Evolutionary conservation across 2,888 invertebrate genomes (phyloP).

Genomic region (Agriopis leucophaearia): DNA sequence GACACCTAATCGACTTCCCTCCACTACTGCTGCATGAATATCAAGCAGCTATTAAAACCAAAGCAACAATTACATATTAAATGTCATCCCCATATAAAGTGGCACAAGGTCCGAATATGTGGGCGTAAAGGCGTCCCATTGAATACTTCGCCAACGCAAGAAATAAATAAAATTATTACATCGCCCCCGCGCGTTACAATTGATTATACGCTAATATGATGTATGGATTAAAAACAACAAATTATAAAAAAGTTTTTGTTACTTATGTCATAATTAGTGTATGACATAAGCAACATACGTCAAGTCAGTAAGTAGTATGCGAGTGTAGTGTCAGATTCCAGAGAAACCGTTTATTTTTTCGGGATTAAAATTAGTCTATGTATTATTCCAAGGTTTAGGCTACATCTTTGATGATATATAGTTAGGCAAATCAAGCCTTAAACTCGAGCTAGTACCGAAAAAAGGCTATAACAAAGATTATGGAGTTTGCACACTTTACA

Average conservation of each 20-base stretch:
- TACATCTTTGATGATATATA: too few relatives aligned
- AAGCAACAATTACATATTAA: constrained; percentile 67
- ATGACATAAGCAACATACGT: too few relatives aligned
- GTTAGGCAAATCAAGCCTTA: too few relatives aligned
- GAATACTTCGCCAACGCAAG: constrained; percentile 70
- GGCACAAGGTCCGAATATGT: constrained; percentile 61
- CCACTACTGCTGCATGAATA: constrained; percentile 39
- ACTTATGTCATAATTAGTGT: constrained; percentile 4
- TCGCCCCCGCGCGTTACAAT: constrained; percentile 65
- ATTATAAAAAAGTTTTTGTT: constrained; percentile 23
- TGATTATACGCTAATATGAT: constrained; percentile 49
- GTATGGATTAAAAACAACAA: constrained; percentile 45
- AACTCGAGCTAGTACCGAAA: too few relatives aligned
- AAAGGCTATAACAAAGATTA: too few relatives aligned
- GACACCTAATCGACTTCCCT: constrained; percentile 31
- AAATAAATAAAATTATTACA: constrained; percentile 56
- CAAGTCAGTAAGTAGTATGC: too few relatives aligned
- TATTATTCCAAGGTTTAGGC: too few relatives aligned
- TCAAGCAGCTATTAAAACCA: constrained; percentile 64
- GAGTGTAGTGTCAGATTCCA: too few relatives aligned
- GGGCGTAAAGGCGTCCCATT: constrained; percentile 71
- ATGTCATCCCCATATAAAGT: constrained; percentile 68
- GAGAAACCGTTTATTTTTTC: too few relatives aligned
- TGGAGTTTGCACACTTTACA: too few relatives aligned
- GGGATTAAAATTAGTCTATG: too few relatives aligned